Conservation (phyloP, 2,888 invertebrate species). For the Pocota personata region DNA sequence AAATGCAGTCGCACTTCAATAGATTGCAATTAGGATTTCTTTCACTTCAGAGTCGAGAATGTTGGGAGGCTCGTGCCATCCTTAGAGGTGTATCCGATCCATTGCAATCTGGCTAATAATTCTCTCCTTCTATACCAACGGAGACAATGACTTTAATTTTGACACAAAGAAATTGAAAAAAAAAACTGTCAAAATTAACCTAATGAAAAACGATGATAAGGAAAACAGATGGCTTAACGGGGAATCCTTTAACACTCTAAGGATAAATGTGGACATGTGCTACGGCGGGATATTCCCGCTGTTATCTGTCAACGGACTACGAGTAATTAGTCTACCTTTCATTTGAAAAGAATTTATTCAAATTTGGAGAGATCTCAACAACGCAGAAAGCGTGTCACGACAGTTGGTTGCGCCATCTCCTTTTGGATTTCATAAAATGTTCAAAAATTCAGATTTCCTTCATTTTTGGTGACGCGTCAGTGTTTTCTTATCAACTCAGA, state of each 20-base stretch:
- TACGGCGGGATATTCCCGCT: conserved; percentile 39
- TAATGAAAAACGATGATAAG: conserved; percentile 36
- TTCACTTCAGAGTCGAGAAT: conserved; percentile 38
- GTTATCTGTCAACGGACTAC: conserved; percentile 49
- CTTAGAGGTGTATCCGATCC: conserved; percentile 40
- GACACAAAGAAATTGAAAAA: conserved; percentile 15
- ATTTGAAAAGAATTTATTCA: conserved; percentile 32
- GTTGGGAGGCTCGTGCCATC: conserved; percentile 53
- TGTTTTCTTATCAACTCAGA: conserved; percentile 33
- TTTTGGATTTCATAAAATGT: background rate
- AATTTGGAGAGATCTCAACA: conserved; percentile 15
- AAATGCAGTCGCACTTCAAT: conserved; percentile 66
- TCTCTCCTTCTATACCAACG: conserved; percentile 21
- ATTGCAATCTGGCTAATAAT: conserved; percentile 71
- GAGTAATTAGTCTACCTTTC: conserved; percentile 6
- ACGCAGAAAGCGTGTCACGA: conserved; percentile 16
- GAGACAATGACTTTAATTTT: conserved; percentile 37
- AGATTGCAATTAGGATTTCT: conserved; percentile 70
- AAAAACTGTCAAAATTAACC: conserved; percentile 56
- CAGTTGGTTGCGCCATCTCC: conserved; percentile 21
- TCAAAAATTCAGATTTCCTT: conserved; percentile 36
- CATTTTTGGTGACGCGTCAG: background rate
- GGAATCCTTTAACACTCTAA: conserved; percentile 62
- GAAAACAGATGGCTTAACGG: conserved; percentile 50
- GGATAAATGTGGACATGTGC: conserved; percentile 40